Base-by-base conservation (phyloP, 2,888 invertebrate species). In the Lathronympha strigana region DNA sequence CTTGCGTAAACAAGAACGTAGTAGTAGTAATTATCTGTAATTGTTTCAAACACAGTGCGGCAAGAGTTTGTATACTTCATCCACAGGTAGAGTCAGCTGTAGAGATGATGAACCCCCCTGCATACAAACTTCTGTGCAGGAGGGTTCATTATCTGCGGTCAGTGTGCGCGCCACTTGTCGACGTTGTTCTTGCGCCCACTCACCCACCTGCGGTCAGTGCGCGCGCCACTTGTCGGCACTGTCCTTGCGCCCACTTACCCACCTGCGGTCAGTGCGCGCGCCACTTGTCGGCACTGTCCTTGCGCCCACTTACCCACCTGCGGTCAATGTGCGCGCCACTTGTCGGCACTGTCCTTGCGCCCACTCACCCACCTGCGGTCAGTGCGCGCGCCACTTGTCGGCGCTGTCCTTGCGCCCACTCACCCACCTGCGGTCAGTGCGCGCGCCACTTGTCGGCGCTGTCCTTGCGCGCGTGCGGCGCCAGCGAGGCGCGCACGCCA, bases 401-500 rank as follows among this genome's bases (percentile, higher is more conserved):
- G 98, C 97, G 63, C 98, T 98, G 79, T 98, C 97, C 6, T n/a
- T n/a, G 97, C 96, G 9, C 97, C 19, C 2, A 5, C 9, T 6
- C 17, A 45, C 23, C 11, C 11, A 21, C 21, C 21, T 13, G 21
- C 11, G 0, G 13, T 21, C 21, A 11, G 45, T 45, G 45, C 45
- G 45, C 45, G 63, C 90, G 83, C 90, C 89, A 91, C 81, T 90
- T 92, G 83, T 90, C 87, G 61, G 80, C 80, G 76, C 82, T 83
- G 78, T 81, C 86, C 33, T 81, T 76, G 68, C 74, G 73, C 68
- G 76, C 70, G 73, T 80, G 79, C 61, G 92, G 99, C 76, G 96
- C 95, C 67, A 99, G 93, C 78, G 98, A 97, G 81, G 97, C 98
- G 74, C 96, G 94, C 85, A 98, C 96, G 50, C 98, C 98, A 71